A percentile compares a stretch with the other conserved stretches of the same genome.
These are phyloP conservation scores for Keiferia lycopersicella DNA, from an alignment of 2,888 invertebrate species.

Conservation along the genomic window DNA sequence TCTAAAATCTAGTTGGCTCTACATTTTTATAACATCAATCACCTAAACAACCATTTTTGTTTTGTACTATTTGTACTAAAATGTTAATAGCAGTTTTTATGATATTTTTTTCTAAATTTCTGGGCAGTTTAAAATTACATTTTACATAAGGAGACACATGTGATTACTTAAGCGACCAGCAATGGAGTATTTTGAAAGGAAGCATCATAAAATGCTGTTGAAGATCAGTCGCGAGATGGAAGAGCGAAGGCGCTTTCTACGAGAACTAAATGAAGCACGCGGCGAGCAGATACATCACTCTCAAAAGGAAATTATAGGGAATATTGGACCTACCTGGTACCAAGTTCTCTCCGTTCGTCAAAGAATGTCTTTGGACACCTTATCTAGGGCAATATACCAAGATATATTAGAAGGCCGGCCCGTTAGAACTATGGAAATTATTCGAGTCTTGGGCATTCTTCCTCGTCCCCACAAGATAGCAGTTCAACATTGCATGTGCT, in stretches of 20 bases:
- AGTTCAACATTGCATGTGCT: slow-evolving; percentile 59
- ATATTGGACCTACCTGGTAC: slow-evolving; percentile 68
- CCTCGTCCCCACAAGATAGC: slow-evolving; percentile 55
- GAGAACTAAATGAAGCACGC: slow-evolving; percentile 61
- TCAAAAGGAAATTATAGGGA: slow-evolving; percentile 41
- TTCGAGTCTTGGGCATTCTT: slow-evolving; percentile 56
- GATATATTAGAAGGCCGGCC: slow-evolving; percentile 67
- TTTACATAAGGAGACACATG: not conserved
- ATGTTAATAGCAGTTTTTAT: too few species aligned
- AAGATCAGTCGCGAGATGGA: slow-evolving; percentile 56
- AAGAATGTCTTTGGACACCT: slow-evolving; percentile 54
- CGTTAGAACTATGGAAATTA: slow-evolving; percentile 46
- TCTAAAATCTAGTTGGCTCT: not conserved
- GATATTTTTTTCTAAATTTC: not conserved
- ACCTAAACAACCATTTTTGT: too few species aligned
- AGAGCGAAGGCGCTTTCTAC: slow-evolving; percentile 62
- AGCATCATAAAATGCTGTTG: slow-evolving; percentile 31
- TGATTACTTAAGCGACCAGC: not conserved
- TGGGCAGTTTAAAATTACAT: not conserved
- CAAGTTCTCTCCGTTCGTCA: slow-evolving; percentile 68
- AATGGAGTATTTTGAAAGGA: not conserved
- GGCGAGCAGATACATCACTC: slow-evolving; percentile 44
- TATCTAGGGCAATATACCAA: slow-evolving; percentile 59
- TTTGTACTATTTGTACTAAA: too few species aligned
- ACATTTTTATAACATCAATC: too few species aligned